phyloP scores from a whole-genome alignment of 2,797 vertebrate genomes.

The Tympanoctomys barrerae region DNA sequence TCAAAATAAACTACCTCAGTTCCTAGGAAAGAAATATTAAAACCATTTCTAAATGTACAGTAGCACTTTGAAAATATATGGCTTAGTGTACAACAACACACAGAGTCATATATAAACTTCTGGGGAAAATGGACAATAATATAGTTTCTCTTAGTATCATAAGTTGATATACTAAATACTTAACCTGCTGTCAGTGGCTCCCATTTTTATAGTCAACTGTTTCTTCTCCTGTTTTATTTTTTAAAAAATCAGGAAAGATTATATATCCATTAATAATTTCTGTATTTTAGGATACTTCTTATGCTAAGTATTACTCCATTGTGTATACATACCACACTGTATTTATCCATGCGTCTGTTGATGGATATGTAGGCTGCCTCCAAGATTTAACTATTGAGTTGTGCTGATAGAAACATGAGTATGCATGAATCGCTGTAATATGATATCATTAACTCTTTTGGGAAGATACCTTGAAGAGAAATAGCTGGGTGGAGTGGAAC shows the following conservation, averaged over 20 bases:
- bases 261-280: not conserved
- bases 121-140: not conserved
- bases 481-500: not conserved
- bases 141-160: not conserved
- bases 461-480: not conserved
- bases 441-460: not conserved
- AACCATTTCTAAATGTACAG: slow-evolving; percentile 48
- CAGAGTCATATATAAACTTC: not conserved
- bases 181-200: not conserved
- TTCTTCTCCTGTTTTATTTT: not conserved
- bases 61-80: not conserved
- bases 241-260: not conserved
- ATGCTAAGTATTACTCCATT: not conserved
- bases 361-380: not conserved
- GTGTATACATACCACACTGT: not conserved
- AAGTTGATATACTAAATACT: not conserved
- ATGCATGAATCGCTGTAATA: not conserved
- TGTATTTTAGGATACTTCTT: not conserved
- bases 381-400: not conserved
- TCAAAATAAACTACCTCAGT: slow-evolving; percentile 93
- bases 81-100: not conserved
- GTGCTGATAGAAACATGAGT: not conserved
- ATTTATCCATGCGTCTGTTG: not conserved
- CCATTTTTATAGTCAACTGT: not conserved
- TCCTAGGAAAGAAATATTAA: slow-evolving; percentile 87